Evolutionary conservation across 1,140 invertebrate species (phyloP).

Genomic region (Caenorhabditis tropicalis): DNA sequence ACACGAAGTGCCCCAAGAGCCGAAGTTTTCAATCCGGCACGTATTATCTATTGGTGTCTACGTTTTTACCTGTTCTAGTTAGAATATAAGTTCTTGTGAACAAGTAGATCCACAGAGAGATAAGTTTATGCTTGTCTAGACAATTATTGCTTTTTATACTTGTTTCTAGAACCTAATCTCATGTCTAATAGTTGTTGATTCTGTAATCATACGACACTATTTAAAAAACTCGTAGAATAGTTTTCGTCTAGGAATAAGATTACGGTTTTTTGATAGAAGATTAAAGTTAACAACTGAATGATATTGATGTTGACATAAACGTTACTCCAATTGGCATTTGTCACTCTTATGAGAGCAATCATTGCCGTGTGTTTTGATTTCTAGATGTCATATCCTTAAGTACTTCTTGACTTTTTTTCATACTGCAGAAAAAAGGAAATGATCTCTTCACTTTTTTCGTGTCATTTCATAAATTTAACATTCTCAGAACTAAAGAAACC

Average conservation of each 20-base stretch:
- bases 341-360: background rate
- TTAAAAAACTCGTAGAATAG: too few relatives aligned
- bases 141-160: background rate
- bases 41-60: constrained; percentile 12
- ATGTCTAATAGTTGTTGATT: background rate
- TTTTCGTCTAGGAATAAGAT: too few relatives aligned
- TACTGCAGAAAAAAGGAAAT: background rate
- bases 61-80: background rate
- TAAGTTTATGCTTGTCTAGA: background rate
- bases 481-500: too few relatives aligned
- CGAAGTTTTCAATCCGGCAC: constrained; percentile 10
- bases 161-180: background rate
- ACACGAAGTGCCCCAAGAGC: background rate
- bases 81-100: background rate
- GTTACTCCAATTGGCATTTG: background rate
- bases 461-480: too few relatives aligned
- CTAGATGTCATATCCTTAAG: background rate
- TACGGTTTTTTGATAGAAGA: too few relatives aligned
- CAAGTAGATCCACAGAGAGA: background rate
- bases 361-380: constrained; percentile 26
- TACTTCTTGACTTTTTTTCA: background rate
- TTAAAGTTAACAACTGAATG: background rate
- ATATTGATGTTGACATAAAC: background rate
- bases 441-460: background rate
- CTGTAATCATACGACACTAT: too few relatives aligned